Base-by-base conservation (phyloP, 2,113 vertebrate genomes). In the Hippocampus mohnikei region DNA sequence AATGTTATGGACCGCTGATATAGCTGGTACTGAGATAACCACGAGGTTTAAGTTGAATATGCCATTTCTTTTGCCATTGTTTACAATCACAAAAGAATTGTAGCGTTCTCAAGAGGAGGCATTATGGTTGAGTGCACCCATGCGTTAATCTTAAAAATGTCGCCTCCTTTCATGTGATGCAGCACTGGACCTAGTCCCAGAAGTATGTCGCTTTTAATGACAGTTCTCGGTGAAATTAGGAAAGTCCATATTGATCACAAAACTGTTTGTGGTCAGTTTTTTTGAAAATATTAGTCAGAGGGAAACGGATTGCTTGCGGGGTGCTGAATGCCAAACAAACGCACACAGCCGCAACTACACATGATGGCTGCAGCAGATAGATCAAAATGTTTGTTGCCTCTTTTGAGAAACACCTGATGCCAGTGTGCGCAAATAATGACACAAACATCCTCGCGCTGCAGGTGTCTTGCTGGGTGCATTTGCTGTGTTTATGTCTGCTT, bases 351-450 rank as follows among this genome's bases (percentile, higher is more conserved):
- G 3, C 44, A 46, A 46, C 16, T 53, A 67, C 59, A 69, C 70
- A 37, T 29, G 2, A 64, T 25, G 52, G 33, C 42, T 74, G 72
- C 69, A 71, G 64, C 67, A 75, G 44, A 63, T 74, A 70, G 74
- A 79, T n/a, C 59, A 59, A 71, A 67, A 69, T 74, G 69, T 76
- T 59, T 62, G 25, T 55, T 58, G 66, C 48, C 69, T 37, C 23
- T 37, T 64, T 80, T 75, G 66, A 71, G 68, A 69, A 77, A 64
- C 61, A 61, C 70, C 41, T 72, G 71, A 63, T 81, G 77, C 67
- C 71, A 72, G 76, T 58, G 66, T 75, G 37, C 40, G 59, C 64
- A 27, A 50, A 66, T 27, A 66, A 74, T 63, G 42, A 72, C 67
- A 59, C 70, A 48, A 13, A 60, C 21, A 15, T 64, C 76, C 55